Percentiles rank a stretch among this genome's conserved stretches.
These are phyloP conservation scores for Germaria angustata DNA, from an alignment of 2,888 invertebrate species.

Conservation along the genomic window DNA sequence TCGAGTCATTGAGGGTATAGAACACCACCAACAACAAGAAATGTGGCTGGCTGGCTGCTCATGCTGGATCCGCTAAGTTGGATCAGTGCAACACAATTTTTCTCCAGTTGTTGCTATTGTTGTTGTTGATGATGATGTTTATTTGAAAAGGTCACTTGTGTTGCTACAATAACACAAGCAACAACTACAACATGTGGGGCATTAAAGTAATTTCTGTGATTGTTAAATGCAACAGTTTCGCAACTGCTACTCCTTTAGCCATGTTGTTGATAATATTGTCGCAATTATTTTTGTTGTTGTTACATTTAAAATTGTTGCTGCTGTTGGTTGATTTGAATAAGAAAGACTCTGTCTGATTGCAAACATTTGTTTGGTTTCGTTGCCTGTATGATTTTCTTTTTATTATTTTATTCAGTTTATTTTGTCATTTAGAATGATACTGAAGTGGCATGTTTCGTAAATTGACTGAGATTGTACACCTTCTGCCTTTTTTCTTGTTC, in stretches of 20 bases:
- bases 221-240: constrained; percentile 64
- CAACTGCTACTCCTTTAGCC: constrained; percentile 48
- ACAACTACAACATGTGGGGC: constrained; percentile 72
- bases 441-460: constrained; percentile 67
- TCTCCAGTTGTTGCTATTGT: neutral
- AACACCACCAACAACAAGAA: neutral
- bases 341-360: constrained; percentile 60
- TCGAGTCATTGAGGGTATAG: neutral
- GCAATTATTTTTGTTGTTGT: constrained; percentile 55
- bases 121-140: constrained; percentile 38
- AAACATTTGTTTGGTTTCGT: constrained; percentile 50
- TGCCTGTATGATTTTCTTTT: constrained; percentile 6
- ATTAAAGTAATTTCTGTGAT: constrained; percentile 63
- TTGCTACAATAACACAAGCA: constrained; percentile 58
- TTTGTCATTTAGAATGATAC: constrained; percentile 60
- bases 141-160: constrained; percentile 62
- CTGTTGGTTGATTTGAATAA: constrained; percentile 73
- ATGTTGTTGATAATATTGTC: constrained; percentile 49
- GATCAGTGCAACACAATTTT: constrained; percentile 38
- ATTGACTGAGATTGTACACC: constrained; percentile 66
- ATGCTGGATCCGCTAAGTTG: constrained; percentile 28
- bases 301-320: too few species aligned
- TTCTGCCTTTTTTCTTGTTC: constrained; percentile 25
- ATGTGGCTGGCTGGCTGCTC: neutral
- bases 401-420: constrained; percentile 17